These are phyloP conservation scores for Ceratina japonica DNA, from an alignment of 1,140 invertebrate species.

Conservation along the genomic window DNA sequence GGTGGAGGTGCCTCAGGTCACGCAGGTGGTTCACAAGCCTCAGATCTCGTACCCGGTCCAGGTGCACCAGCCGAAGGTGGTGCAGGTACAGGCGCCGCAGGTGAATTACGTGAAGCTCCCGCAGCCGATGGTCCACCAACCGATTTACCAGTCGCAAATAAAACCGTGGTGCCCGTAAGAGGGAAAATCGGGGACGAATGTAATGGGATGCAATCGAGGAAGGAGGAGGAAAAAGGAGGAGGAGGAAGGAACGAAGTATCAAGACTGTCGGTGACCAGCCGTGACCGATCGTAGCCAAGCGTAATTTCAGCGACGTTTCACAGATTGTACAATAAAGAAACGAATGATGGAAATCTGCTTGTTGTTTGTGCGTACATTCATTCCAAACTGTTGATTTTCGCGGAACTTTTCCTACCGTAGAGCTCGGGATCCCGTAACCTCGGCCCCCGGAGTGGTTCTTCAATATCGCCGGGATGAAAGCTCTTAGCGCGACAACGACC, in stretches of 20 bases:
- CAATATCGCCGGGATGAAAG: not conserved
- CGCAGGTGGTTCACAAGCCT: slow-evolving; percentile 50
- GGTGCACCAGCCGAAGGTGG: slow-evolving; percentile 51
- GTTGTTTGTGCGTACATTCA: not conserved
- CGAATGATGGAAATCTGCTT: slow-evolving; percentile 26
- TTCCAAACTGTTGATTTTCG: too few relatives aligned
- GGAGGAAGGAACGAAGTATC: too few relatives aligned
- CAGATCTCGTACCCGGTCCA: slow-evolving; percentile 42
- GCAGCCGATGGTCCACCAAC: slow-evolving; percentile 47
- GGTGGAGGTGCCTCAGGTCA: slow-evolving; percentile 22
- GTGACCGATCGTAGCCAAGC: slow-evolving; percentile 9
- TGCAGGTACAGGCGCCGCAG: slow-evolving; percentile 55
- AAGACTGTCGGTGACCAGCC: not conserved
- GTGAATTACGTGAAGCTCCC: slow-evolving; percentile 64
- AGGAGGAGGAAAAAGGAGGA: too few relatives aligned
- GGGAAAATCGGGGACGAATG: not conserved
- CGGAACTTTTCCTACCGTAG: too few relatives aligned
- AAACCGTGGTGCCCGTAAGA: slow-evolving; percentile 49
- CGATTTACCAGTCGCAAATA: slow-evolving; percentile 27
- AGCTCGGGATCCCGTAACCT: not conserved
- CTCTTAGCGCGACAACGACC: slow-evolving; percentile 2
- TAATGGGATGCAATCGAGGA: too few relatives aligned
- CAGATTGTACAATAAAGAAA: slow-evolving; percentile 37
- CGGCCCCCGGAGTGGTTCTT: not conserved
- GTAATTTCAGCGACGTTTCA: slow-evolving; percentile 20